Base-by-base conservation (phyloP, 2,888 invertebrate species). In the Conchocele bisecta region DNA sequence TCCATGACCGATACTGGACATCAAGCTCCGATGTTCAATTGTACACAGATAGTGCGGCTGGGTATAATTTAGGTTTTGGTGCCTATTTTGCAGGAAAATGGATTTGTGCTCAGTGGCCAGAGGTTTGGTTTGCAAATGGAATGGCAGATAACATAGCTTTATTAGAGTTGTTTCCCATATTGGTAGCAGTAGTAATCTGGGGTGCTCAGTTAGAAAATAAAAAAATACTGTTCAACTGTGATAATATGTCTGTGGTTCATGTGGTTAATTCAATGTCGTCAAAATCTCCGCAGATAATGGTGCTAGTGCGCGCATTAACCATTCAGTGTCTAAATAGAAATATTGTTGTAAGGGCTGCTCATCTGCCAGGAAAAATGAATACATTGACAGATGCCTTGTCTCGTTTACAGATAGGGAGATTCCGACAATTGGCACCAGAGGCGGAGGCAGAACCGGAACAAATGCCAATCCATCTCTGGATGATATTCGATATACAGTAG, bases 211-310 rank as follows among this genome's bases (percentile, higher is more conserved):
- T 56, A 17, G 13, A 33, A 22, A 54, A 56, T 35, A 64, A 64
- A 44, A 64, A 56, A 28, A 29, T 64, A 4, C 17, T 24, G 20
- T 64, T 64, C 28, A 39, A 46, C 28, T 64, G 35, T 42, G 71
- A 71, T 37, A 71, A 71, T 41, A 20, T 24, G 31, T 41, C 65
- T 39, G 59, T 65, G 9, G 71, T 71, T n/a, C 17, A 39, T 11
- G 60, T 71, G 39, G n/a, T 71, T 13, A 71, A 65, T 24, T 26
- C 26, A 24, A 13, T 22, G 46, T 48, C 65, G 11, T 59, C 59
- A 5, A 65, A 60, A 24, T 60, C 64, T 24, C n/a, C 37, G 6
- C 0, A 26, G 11, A 56, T 67, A 29, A 73, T 67, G 72, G 46
- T 33, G 6, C 33, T 73, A 6, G 22, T 67, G 0, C 37, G 72